Conservation (phyloP, 2,797 vertebrate genomes). For the Notamacropus eugenii region DNA sequence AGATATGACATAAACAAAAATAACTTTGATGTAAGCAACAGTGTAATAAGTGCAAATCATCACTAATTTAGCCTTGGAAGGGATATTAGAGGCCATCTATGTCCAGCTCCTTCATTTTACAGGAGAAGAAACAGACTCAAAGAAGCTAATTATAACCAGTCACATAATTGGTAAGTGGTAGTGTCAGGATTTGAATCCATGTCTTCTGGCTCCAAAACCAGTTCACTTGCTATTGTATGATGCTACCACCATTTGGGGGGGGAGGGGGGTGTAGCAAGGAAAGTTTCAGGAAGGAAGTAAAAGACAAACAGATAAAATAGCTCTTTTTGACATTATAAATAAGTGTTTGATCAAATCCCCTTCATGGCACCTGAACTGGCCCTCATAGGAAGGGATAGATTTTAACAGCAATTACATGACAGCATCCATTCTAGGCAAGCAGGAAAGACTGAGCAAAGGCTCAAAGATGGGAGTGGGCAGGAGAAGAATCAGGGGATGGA, state of each 20-base stretch:
- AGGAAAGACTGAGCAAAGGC: neutral
- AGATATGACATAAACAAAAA: neutral
- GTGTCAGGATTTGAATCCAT: conserved; percentile 6
- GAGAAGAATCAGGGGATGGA: neutral
- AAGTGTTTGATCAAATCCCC: neutral
- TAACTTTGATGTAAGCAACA: neutral
- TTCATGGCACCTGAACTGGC: neutral
- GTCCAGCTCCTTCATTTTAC: neutral
- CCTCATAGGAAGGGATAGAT: neutral
- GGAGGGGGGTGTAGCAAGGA: neutral
- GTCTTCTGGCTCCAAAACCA: conserved; percentile 8
- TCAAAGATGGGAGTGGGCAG: neutral
- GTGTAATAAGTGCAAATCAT: neutral
- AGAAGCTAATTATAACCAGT: conserved; percentile 20
- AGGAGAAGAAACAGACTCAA: conserved; percentile 32
- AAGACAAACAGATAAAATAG: neutral
- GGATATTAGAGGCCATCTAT: neutral
- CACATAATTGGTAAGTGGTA: neutral
- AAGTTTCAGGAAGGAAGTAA: neutral
- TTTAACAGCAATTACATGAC: neutral
- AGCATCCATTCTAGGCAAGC: neutral
- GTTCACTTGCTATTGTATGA: conserved; percentile 4
- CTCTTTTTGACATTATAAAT: neutral
- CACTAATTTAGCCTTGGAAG: neutral
- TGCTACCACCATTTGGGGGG: neutral